Base-by-base conservation (phyloP, 2,888 invertebrate genomes). In the Alsophila aescularia region DNA sequence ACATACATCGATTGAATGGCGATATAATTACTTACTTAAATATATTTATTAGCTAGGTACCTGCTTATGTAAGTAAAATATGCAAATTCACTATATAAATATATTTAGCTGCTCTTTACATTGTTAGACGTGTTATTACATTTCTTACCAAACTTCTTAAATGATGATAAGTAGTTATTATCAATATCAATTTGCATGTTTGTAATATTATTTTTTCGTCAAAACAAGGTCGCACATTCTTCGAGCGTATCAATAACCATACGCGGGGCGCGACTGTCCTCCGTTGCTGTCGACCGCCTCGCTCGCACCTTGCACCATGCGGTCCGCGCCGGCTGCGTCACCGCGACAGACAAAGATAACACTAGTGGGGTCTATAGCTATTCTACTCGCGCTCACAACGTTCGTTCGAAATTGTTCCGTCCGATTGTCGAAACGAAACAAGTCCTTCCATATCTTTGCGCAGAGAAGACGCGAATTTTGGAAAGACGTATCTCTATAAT, bases 281-380 rank as follows among this genome's bases (percentile, higher is more conserved):
- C n/a, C n/a, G n/a, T n/a, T n/a, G n/a, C n/a, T n/a, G n/a, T n/a
- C n/a, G n/a, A n/a, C n/a, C n/a, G n/a, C n/a, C n/a, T n/a, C n/a
- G n/a, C 18, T 18, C 2, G 18, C 18, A 5, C 18, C 5, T 24
- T 8, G 32, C 21, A 24, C 24, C 15, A 15, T 16, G 15, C 39
- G 14, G 41, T 9, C 15, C 10, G 15, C 12, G n/a, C 42, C 31
- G 15, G 45, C 39, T 43, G 18, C 54, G 51, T 50, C 58, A 50
- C 42, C 48, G 52, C 47, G 34, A 14, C 21, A 39, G 34, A 54
- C 32, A 45, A 43, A 32, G 24, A 36, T 13, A 41, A 12, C 35
- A 10, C 35, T 31, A 29, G 12, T 4, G n/a, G 39, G 12, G 0
- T 35, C 0, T 8, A 9, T 8, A 24, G 5, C 36, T 16, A 15